A percentile compares a stretch with the other conserved stretches of the same genome.
Conservation (phyloP, 2,888 invertebrate species). For the Pollenia angustigena region DNA sequence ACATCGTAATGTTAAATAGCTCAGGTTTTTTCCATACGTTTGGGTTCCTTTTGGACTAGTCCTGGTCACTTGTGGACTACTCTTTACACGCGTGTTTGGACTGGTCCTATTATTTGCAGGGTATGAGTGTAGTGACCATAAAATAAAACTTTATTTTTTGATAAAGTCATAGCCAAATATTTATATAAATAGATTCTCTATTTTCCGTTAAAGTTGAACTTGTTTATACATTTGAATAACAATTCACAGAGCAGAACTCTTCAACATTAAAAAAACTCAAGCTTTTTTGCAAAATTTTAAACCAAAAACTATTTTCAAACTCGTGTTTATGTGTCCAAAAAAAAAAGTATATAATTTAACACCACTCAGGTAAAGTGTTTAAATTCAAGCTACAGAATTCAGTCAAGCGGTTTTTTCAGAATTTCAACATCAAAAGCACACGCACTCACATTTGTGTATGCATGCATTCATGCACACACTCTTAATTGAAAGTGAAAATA, state of each 20-base stretch:
- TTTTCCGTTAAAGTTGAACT: background rate
- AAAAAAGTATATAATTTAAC: slow-evolving; percentile 24
- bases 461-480: background rate
- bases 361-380: slow-evolving; percentile 9
- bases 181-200: background rate
- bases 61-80: too few species aligned
- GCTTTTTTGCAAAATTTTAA: slow-evolving; percentile 27
- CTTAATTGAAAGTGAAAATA: background rate
- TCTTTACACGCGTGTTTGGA: too few species aligned
- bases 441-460: background rate
- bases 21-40: too few species aligned
- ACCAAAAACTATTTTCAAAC: background rate
- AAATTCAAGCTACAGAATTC: background rate
- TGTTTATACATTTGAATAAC: slow-evolving; percentile 3
- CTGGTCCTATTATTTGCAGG: too few species aligned
- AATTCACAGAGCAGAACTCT: slow-evolving; percentile 22
- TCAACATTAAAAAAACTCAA: slow-evolving; percentile 24
- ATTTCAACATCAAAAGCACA: background rate
- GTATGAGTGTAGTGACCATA: slow-evolving; percentile 8
- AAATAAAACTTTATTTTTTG: slow-evolving; percentile 25
- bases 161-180: background rate
- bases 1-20: too few species aligned
- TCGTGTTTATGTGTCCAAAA: background rate
- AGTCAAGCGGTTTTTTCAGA: background rate
- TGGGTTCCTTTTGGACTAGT: too few species aligned